Evolutionary conservation across 2,888 invertebrate species (phyloP).

Genomic region (Tenthredo distinguenda): DNA sequence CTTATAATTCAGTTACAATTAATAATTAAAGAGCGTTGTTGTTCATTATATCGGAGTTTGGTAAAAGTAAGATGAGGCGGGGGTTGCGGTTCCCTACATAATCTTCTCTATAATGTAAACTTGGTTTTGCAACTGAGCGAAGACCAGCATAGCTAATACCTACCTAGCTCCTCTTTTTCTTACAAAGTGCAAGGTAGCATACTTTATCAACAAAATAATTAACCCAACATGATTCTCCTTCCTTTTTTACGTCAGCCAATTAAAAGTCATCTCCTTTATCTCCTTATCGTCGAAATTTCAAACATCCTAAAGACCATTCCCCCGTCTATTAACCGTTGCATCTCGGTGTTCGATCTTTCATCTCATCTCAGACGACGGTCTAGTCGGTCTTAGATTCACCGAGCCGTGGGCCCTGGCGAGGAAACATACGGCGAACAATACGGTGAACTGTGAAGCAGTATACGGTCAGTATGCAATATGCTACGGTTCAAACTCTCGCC

Average conservation of each 20-base stretch:
- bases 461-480: constrained; percentile 77
- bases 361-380: not conserved
- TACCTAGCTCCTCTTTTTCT: constrained; percentile 1
- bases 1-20: constrained; percentile 60
- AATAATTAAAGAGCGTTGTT: constrained; percentile 74
- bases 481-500: constrained; percentile 69
- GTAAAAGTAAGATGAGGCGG: constrained; percentile 67
- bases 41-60: constrained; percentile 73
- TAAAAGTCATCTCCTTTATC: too few relatives aligned
- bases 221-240: not conserved
- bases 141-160: constrained; percentile 27
- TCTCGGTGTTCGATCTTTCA: not conserved
- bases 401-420: constrained; percentile 25
- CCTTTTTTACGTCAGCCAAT: too few relatives aligned
- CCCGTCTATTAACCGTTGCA: not conserved
- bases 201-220: constrained; percentile 10
- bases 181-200: not conserved
- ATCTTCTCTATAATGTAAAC: constrained; percentile 70
- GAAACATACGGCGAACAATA: constrained; percentile 76
- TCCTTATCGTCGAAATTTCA: not conserved
- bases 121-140: constrained; percentile 41
- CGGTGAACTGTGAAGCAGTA: constrained; percentile 68
- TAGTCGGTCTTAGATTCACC: not conserved
- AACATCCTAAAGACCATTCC: not conserved
- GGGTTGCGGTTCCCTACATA: constrained; percentile 70